These are phyloP conservation scores for Dorcus hopei DNA, from an alignment of 2,888 invertebrate species.

Conservation along the genomic window DNA sequence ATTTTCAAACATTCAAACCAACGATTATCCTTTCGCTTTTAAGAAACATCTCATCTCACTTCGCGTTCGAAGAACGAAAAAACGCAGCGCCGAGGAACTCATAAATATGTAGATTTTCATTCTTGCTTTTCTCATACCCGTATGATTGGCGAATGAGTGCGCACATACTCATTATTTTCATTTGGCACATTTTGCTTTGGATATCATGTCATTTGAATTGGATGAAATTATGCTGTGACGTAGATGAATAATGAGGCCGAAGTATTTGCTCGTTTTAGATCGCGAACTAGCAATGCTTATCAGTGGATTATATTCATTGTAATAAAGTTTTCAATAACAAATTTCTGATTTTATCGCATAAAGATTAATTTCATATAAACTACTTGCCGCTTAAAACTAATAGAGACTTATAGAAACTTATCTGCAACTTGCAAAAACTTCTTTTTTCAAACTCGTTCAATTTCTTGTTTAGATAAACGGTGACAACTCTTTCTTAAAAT, in stretches of 20 bases:
- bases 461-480: too few relatives aligned
- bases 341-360: too few relatives aligned
- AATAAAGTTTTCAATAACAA: too few relatives aligned
- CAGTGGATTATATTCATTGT: neutral
- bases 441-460: too few relatives aligned
- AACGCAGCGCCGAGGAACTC: neutral
- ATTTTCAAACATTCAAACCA: constrained; percentile 10
- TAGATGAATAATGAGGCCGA: neutral
- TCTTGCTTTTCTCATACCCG: neutral
- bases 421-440: too few relatives aligned
- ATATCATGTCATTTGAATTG: constrained; percentile 2
- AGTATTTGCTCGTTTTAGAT: constrained; percentile 3
- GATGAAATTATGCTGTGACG: constrained; percentile 1
- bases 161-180: constrained; percentile 9
- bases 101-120: neutral
- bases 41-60: neutral
- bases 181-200: constrained; percentile 10
- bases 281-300: neutral
- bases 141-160: constrained; percentile 8
- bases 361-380: too few relatives aligned
- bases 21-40: neutral
- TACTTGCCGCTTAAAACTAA: too few relatives aligned
- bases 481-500: too few relatives aligned
- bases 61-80: neutral
- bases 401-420: too few relatives aligned